Evolutionary conservation across 2,888 invertebrate genomes (phyloP), one percentile per base, ranked within the genome.

Genomic region (Megaustenia siamemsis): DNA sequence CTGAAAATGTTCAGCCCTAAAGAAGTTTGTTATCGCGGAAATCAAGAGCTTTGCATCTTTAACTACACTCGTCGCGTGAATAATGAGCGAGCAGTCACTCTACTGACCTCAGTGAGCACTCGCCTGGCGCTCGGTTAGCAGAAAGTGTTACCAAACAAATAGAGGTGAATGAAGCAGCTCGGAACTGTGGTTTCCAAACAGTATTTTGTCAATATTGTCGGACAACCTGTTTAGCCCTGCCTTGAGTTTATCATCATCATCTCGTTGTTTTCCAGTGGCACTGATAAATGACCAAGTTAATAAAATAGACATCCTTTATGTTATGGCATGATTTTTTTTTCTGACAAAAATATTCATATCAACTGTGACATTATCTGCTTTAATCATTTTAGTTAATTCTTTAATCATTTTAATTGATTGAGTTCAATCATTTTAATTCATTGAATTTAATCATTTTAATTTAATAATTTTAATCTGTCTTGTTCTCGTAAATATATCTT

Each of bases 31-130:
- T 81, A 71, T 81, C 81, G n/a, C 8, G n/a, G n/a, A 81, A 81
- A 81, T 81, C 81, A 69, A 69, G n/a, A 45, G 69, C 49, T 68
- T 35, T 81, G 81, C 69, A 69, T 81, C 81, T 69, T n/a, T 32
- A 81, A 81, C 38, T 24, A 71, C 45, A 43, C 45, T 40, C 69
- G 21, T 18, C 28, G 32, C 45, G 43, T 66, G 78, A 28, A 43
- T 81, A 49, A 81, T 53, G 56, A 71, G 68, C 71, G 81, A 81
- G 69, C 69, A 45, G 79, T 32, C 53, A 45, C 8, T 12, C 32
- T 10, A n/a, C 28, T 79, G 79, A 68, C 79, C 79, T 49, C 32
- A 35, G 38, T 38, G 68, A 35, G 18, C 79, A 53, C 45, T 45
- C 45, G 56, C 28, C 21, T 3, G 12, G 28, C 28, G 49, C 73